Evolutionary conservation across 2,113 vertebrate genomes (phyloP).

Genomic region (Protobothrops mucrosquamatus): DNA sequence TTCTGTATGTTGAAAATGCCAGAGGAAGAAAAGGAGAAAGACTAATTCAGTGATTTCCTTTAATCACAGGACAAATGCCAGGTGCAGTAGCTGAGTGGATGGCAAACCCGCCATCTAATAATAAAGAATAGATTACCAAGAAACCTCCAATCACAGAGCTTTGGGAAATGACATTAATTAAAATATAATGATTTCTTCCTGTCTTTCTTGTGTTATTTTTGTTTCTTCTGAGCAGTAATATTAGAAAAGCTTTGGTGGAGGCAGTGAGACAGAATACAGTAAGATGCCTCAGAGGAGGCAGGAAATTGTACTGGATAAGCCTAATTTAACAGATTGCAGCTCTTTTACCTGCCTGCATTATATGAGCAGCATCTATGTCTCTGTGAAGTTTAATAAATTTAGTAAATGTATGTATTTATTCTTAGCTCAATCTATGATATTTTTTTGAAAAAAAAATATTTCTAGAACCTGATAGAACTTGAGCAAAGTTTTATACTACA

Average conservation of each 20-base stretch:
- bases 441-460: not conserved
- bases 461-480: not conserved
- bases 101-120: not conserved
- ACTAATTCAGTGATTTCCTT: not conserved
- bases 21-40: not conserved
- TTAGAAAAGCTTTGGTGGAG: not conserved
- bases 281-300: not conserved
- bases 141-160: not conserved
- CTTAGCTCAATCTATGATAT: not conserved
- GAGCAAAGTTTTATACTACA: not conserved
- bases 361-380: not conserved
- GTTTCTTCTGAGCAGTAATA: not conserved
- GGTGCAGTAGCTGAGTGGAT: not conserved
- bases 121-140: not conserved
- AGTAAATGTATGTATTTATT: not conserved
- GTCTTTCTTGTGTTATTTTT: not conserved
- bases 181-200: not conserved
- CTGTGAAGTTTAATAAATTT: not conserved
- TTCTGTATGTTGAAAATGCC: not conserved
- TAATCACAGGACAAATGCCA: not conserved
- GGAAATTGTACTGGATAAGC: not conserved
- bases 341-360: not conserved
- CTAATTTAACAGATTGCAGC: not conserved
- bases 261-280: not conserved
- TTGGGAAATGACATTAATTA: not conserved